Conservation (phyloP, 2,888 invertebrate species). For the Conops quadrifasciatus region DNA sequence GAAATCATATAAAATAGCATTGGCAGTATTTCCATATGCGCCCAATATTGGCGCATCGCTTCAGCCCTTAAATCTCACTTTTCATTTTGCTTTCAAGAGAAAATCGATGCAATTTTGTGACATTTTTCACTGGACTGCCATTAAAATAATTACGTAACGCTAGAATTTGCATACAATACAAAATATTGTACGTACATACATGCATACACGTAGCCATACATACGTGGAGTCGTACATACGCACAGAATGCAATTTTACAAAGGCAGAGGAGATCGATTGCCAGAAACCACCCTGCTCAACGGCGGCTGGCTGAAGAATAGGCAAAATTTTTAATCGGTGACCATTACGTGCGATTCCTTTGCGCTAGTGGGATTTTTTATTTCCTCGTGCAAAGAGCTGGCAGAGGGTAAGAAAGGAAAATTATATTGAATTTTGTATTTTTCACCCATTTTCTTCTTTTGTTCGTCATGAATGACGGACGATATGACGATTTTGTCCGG, state of each 20-base stretch:
- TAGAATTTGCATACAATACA: constrained; percentile 57
- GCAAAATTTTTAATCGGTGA: constrained; percentile 22
- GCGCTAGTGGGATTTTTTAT: constrained; percentile 24
- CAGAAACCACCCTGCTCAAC: neutral
- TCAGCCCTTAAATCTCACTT: constrained; percentile 21
- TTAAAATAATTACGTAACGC: constrained; percentile 54
- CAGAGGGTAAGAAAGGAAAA: constrained; percentile 34
- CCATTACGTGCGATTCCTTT: neutral
- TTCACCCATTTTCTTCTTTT: constrained; percentile 47
- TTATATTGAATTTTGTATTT: constrained; percentile 42
- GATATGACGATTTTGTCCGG: constrained; percentile 19
- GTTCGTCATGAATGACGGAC: constrained; percentile 15
- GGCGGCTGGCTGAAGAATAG: neutral
- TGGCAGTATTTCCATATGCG: neutral
- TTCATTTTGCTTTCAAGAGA: constrained; percentile 16
- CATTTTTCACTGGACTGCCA: constrained; percentile 44
- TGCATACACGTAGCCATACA: no score
- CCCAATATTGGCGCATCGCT: neutral
- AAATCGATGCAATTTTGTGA: constrained; percentile 16
- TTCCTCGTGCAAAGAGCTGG: neutral
- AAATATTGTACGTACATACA: constrained; percentile 20
- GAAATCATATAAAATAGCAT: neutral
- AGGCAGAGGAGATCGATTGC: neutral
- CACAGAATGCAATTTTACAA: neutral
- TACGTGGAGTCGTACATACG: no score